A percentile compares a stretch with the other conserved stretches of the same genome.
These are phyloP conservation scores for Gyrodactylus bullatarudis DNA, from an alignment of 1,140 invertebrate genomes.

Conservation along the genomic window DNA sequence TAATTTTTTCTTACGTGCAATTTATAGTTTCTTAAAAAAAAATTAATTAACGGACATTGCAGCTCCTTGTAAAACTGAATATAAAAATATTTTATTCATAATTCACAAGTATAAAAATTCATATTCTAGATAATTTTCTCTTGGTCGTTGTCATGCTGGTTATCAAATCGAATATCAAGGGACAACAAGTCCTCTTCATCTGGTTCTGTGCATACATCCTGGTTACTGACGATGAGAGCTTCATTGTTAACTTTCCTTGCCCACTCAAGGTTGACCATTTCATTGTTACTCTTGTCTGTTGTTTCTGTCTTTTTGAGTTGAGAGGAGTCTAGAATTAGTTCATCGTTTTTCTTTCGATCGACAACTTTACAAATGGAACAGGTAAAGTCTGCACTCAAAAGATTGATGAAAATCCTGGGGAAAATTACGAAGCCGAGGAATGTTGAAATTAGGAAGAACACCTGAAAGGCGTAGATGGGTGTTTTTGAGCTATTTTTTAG, in stretches of 20 bases:
- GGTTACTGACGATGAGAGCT: neutral
- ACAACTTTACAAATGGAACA: neutral
- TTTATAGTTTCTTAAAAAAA: no score
- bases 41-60: no score
- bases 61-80: no score
- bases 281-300: no score
- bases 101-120: no score
- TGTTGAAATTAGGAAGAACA: neutral
- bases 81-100: no score
- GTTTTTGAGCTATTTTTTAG: neutral
- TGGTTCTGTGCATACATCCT: no score
- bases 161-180: neutral
- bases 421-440: neutral
- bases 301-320: no score
- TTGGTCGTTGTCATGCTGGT: no score
- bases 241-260: neutral
- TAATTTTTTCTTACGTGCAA: no score
- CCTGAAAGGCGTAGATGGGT: neutral
- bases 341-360: neutral
- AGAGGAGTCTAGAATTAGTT: neutral
- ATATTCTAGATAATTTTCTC: no score
- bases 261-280: neutral
- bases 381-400: neutral
- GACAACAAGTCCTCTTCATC: neutral
- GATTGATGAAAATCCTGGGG: neutral